Percentiles rank a stretch among this genome's conserved stretches.
phyloP scores from a whole-genome alignment of 2,888 invertebrate species.

The Fragum sueziense region DNA sequence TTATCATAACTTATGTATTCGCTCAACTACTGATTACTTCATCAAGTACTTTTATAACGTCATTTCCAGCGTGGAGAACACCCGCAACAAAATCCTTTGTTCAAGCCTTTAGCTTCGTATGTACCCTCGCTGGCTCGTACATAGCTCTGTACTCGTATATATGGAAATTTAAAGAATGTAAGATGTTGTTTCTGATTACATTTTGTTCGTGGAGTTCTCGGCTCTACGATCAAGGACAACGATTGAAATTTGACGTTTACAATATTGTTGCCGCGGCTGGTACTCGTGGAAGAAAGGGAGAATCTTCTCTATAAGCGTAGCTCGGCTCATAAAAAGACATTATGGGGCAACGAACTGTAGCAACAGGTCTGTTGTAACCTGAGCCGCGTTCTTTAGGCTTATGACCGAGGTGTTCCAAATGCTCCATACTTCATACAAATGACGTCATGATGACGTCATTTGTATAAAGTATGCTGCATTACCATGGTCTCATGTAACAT shows the following conservation, averaged over 20 bases:
- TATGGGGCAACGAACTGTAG: no score
- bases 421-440: no score
- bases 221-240: neutral
- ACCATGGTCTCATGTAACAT: no score
- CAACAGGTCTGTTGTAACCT: no score
- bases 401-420: no score
- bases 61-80: neutral
- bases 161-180: neutral
- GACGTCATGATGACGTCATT: no score
- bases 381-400: no score
- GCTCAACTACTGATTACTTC: neutral
- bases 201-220: neutral
- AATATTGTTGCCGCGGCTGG: neutral
- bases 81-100: neutral
- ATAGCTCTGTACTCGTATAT: neutral
- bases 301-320: no score
- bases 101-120: neutral
- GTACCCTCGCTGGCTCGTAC: neutral
- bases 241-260: neutral
- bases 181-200: neutral
- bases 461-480: no score
- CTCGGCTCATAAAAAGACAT: no score
- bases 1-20: neutral
- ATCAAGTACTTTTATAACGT: neutral
- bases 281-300: no score